phyloP scores from a whole-genome alignment of 2,888 invertebrate species.

The Erpobdella octoculata region DNA sequence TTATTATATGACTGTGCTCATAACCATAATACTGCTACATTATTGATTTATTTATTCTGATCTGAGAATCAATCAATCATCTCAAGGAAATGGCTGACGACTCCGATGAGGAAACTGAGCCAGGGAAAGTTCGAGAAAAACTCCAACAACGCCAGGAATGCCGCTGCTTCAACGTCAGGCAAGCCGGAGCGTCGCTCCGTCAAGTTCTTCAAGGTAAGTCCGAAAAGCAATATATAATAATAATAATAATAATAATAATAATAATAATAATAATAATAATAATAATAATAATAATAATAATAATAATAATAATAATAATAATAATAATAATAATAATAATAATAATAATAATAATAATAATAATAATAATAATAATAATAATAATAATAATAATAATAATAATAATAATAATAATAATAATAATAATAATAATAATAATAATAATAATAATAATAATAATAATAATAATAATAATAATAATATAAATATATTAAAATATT shows the following conservation, averaged over 20 bases:
- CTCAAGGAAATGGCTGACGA: constrained; percentile 75
- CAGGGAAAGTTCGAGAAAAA: constrained; percentile 75
- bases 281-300: constrained; percentile 3
- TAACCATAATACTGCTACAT: too few species aligned
- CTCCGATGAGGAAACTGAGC: constrained; percentile 75
- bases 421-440: background rate
- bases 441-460: constrained; percentile 14
- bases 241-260: background rate
- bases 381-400: background rate
- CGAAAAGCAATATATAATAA: too few species aligned
- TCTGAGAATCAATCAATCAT: background rate
- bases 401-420: background rate
- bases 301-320: constrained; percentile 4
- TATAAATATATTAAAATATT: too few species aligned
- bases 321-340: background rate
- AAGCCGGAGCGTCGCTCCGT: background rate
- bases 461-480: background rate
- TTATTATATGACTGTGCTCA: too few species aligned
- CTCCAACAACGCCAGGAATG: background rate
- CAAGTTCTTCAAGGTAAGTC: constrained; percentile 13
- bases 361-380: background rate
- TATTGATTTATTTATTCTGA: too few species aligned
- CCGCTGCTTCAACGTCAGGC: background rate
- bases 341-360: constrained; percentile 14
- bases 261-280: background rate